These are phyloP conservation scores for Atractosteus spatula DNA, from an alignment of 2,113 vertebrate species.

Conservation along the genomic window DNA sequence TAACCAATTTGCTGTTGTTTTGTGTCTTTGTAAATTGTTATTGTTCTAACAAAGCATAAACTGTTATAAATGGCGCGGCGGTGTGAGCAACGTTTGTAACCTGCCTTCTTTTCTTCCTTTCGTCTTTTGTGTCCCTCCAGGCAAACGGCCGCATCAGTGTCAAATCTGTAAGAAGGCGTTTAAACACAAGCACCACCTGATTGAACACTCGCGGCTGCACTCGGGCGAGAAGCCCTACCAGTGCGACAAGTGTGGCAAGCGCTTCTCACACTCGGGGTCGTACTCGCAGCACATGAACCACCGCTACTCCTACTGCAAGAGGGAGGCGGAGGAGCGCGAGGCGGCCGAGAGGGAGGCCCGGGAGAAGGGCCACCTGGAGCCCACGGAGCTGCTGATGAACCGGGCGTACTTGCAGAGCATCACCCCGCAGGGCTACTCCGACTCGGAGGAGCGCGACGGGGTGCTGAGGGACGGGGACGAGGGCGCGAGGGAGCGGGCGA, in stretches of 20 bases:
- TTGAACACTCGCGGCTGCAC: slow-evolving; percentile 96
- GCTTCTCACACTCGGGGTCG: slow-evolving; percentile 98
- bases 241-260: slow-evolving; percentile 97
- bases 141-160: slow-evolving; percentile 98
- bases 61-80: neutral
- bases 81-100: neutral
- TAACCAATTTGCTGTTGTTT: slow-evolving; percentile 22
- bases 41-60: slow-evolving; percentile 20
- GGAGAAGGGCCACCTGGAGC: slow-evolving; percentile 93
- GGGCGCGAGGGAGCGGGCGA: slow-evolving; percentile 85
- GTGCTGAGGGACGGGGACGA: slow-evolving; percentile 83
- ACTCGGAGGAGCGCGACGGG: slow-evolving; percentile 89
- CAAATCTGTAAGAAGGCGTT: slow-evolving; percentile 99
- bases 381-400: slow-evolving; percentile 95
- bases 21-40: slow-evolving; percentile 22
- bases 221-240: slow-evolving; percentile 98
- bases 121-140: slow-evolving; percentile 71
- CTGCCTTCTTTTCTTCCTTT: slow-evolving; percentile 30
- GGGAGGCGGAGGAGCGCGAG: slow-evolving; percentile 96
- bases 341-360: slow-evolving; percentile 92
- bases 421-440: slow-evolving; percentile 89
- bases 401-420: slow-evolving; percentile 95
- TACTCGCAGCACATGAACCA: slow-evolving; percentile 99
- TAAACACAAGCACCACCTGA: slow-evolving; percentile 99
- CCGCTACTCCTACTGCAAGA: slow-evolving; percentile 99